Evolutionary conservation across 2,797 vertebrate genomes (phyloP).

Genomic region (Podarcis lilfordi): DNA sequence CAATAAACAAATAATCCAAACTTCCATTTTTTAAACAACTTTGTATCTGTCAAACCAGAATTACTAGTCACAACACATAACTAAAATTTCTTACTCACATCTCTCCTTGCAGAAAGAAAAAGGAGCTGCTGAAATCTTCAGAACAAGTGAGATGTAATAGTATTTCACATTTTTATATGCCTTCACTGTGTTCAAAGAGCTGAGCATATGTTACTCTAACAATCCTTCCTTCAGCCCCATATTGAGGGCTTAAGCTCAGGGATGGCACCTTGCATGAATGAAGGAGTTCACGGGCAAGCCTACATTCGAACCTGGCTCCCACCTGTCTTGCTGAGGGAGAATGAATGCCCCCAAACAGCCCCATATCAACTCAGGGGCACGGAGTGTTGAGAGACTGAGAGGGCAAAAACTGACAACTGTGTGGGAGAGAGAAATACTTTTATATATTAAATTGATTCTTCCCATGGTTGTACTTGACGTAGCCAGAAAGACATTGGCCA

Average conservation of each 20-base stretch:
- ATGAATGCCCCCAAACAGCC: background rate
- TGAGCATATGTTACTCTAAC: background rate
- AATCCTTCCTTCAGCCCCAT: background rate
- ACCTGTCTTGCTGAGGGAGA: background rate
- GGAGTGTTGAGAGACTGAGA: too few relatives aligned
- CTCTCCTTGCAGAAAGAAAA: background rate
- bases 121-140: background rate
- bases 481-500: too few relatives aligned
- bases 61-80: background rate
- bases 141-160: background rate
- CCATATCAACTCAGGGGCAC: too few relatives aligned
- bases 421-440: too few relatives aligned
- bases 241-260: background rate
- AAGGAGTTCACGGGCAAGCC: background rate
- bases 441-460: too few relatives aligned
- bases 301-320: background rate
- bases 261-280: background rate
- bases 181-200: background rate
- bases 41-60: background rate
- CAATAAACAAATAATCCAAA: too few relatives aligned
- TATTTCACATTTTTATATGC: background rate
- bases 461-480: too few relatives aligned
- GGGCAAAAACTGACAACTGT: too few relatives aligned
- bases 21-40: slow-evolving; percentile 7
- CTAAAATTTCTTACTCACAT: background rate